Base-by-base conservation (phyloP, 2,888 invertebrate genomes). In the Brenthis hecate region DNA sequence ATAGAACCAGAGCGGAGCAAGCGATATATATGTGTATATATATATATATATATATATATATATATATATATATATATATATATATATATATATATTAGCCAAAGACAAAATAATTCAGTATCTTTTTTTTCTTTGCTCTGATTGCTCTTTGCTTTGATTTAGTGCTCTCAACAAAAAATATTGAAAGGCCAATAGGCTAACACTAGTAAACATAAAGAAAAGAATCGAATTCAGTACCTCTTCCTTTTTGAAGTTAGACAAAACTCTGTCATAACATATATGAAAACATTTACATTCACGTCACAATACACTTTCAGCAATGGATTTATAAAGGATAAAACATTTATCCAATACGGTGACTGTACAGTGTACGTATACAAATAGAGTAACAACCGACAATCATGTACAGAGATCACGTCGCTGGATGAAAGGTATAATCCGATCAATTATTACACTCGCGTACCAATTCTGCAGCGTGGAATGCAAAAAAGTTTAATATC, bases 401-500 rank as follows among this genome's bases (percentile, higher is more conserved):
- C 88, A 82, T 85, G 88, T 84, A 88, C 84, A 73, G 85, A 82
- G 85, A 88, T 88, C 90, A 89, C 89, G 90, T 89, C 83, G 77
- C 78, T 68, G 75, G 77, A 82, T 84, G 85, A 85, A 87, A 86
- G 86, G 86, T 84, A 87, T 90, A 89, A 91, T 88, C 86, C 88
- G 85, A 91, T 91, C 89, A 89, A 91, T 91, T 91, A 90, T 89
- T 84, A 84, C 85, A 81, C 77, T 77, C 85, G 86, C 84, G 86
- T 77, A 81, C 83, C 86, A 85, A 85, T 87, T 87, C 78, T 77
- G 81, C 77, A 81, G 72, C 80, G 73, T 72, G 73, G 80, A 85
- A 84, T 86, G 85, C 81, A 86, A 81, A 80, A 85, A 81, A 81
- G 82, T 84, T 85, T 82, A 81, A 84, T 81, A 19, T 48, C 55